Conservation (phyloP, 2,797 vertebrate genomes). For the Pangasius macronema region DNA sequence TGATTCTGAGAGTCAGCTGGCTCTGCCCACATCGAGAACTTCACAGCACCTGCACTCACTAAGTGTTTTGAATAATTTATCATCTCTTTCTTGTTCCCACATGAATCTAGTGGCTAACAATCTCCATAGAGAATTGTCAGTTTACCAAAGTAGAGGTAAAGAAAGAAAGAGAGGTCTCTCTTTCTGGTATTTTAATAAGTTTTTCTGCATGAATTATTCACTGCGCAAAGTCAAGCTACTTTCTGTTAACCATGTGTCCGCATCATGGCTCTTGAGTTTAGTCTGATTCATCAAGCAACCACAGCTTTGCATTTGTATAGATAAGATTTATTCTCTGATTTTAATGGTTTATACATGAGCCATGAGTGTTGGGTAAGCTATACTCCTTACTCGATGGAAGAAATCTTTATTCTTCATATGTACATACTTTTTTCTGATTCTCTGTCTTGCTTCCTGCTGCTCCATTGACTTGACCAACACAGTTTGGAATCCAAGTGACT, state of each 20-base stretch:
- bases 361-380: background rate
- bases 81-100: slow-evolving; percentile 20
- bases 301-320: background rate
- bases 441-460: background rate
- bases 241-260: background rate
- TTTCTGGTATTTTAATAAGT: background rate
- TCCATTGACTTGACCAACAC: background rate
- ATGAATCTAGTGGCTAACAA: slow-evolving; percentile 21
- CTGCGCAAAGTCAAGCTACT: background rate
- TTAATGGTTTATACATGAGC: background rate
- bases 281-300: background rate
- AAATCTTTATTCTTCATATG: background rate
- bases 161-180: background rate
- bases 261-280: background rate
- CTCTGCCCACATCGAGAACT: slow-evolving; percentile 3
- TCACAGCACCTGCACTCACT: slow-evolving; percentile 14
- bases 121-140: background rate
- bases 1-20: slow-evolving; percentile 35
- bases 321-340: background rate
- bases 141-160: slow-evolving; percentile 20
- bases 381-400: too few species aligned
- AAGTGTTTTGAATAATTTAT: slow-evolving; percentile 53
- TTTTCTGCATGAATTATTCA: slow-evolving; percentile 11
- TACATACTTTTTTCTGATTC: background rate
- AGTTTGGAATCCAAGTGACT: background rate